Evolutionary conservation across 2,797 vertebrate genomes (phyloP).

Genomic region (Melanotaenia pygmaea): DNA sequence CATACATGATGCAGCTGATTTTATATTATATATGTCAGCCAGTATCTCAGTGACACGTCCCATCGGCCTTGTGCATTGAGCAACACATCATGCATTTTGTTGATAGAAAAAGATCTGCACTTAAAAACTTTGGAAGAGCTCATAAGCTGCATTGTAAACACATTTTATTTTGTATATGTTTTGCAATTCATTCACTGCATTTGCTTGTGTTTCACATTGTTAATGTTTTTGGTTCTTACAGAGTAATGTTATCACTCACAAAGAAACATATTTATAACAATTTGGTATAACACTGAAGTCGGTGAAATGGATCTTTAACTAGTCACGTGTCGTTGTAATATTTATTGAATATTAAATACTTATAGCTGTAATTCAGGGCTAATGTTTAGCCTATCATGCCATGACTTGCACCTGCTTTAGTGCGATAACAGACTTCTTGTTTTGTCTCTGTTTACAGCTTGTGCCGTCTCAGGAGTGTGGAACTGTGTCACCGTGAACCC

Average conservation of each 20-base stretch:
- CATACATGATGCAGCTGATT: background rate
- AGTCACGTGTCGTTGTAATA: background rate
- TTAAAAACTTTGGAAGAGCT: background rate
- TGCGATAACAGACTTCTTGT: background rate
- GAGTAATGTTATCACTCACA: background rate
- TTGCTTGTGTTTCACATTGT: constrained; percentile 7
- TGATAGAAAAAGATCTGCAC: background rate
- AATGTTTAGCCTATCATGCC: background rate
- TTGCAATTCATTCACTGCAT: constrained; percentile 14
- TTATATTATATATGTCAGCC: background rate
- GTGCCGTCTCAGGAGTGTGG: constrained; percentile 92
- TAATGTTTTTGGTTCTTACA: background rate
- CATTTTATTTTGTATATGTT: background rate
- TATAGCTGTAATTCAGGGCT: background rate
- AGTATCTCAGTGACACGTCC: background rate
- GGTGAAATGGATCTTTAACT: background rate
- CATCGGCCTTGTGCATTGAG: background rate
- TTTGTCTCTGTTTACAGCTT: constrained; percentile 81
- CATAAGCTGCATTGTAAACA: background rate
- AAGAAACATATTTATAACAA: background rate
- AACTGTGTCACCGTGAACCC: constrained; percentile 95
- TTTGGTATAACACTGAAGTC: background rate
- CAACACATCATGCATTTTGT: background rate
- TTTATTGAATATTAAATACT: background rate
- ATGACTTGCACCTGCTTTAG: background rate